Conservation (phyloP, 2,113 vertebrate genomes). For the Henicopernis longicauda region DNA sequence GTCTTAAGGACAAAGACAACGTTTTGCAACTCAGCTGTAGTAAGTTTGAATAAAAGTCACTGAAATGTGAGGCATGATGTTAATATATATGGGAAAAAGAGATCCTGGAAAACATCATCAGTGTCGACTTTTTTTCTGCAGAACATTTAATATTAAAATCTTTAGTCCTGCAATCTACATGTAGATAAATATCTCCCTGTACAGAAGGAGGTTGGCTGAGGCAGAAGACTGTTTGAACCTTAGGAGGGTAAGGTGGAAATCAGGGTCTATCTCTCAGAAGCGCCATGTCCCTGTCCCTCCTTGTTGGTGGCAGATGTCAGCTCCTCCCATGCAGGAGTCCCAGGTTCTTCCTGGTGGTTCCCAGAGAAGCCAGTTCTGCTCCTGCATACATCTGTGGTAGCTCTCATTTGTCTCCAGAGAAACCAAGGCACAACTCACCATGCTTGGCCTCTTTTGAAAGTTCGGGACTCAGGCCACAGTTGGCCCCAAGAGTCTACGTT, state of each 20-base stretch:
- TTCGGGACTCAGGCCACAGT: neutral
- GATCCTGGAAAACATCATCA: conserved; percentile 7
- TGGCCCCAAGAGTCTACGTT: neutral
- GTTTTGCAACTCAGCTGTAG: conserved; percentile 68
- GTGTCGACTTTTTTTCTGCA: neutral
- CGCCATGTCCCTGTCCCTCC: neutral
- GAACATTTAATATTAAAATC: neutral
- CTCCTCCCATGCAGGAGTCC: neutral
- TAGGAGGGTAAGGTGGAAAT: neutral
- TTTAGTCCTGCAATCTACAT: neutral
- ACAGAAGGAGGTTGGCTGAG: neutral
- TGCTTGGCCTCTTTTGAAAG: fast-evolving
- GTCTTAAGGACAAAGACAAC: conserved; percentile 77
- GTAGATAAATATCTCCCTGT: neutral
- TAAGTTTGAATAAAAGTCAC: conserved; percentile 73
- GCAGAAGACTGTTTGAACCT: neutral
- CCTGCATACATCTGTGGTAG: fast-evolving
- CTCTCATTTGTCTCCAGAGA: neutral
- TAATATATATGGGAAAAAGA: conserved; percentile 19
- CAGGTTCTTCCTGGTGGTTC: neutral
- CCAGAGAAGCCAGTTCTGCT: neutral
- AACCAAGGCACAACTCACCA: neutral
- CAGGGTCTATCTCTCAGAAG: neutral
- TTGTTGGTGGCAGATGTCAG: neutral
- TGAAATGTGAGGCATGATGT: conserved; percentile 47